phyloP scores from a whole-genome alignment of 2,113 vertebrate species.

The Phalacrocorax pelagicus region DNA sequence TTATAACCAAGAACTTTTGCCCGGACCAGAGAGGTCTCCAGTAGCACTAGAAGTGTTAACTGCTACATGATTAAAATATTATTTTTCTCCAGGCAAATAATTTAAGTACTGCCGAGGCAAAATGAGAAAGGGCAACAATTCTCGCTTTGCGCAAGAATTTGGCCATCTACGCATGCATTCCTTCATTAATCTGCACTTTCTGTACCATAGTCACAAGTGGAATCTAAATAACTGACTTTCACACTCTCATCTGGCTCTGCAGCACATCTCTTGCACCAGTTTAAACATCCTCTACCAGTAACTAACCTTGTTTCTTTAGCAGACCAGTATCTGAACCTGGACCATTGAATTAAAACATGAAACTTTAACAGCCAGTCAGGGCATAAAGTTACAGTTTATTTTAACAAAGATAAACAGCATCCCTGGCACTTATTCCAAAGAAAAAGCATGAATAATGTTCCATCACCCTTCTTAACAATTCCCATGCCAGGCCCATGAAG shows the following conservation, averaged over 20 bases:
- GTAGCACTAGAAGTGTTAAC: neutral
- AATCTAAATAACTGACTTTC: conserved; percentile 6
- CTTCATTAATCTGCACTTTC: conserved; percentile 34
- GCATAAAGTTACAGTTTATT: conserved; percentile 18
- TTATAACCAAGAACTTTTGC: neutral
- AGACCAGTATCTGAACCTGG: neutral
- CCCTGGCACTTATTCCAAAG: neutral
- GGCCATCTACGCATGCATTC: neutral
- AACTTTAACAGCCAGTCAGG: neutral
- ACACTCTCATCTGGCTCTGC: neutral
- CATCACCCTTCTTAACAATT: neutral
- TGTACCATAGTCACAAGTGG: conserved; percentile 8
- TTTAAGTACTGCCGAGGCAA: conserved; percentile 11
- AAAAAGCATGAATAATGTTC: neutral
- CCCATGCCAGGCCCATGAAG: neutral
- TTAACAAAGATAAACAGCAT: conserved; percentile 41
- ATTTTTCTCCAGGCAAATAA: conserved; percentile 16
- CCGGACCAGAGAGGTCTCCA: neutral
- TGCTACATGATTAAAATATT: neutral
- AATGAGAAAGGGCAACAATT: conserved; percentile 6
- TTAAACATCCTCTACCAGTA: neutral
- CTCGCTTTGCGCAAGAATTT: conserved; percentile 7
- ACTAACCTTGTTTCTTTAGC: neutral
- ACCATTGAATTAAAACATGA: conserved; percentile 6
- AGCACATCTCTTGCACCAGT: neutral